Evolutionary conservation across 1,140 invertebrate genomes (phyloP).

Genomic region (Harlomillsia oculata): DNA sequence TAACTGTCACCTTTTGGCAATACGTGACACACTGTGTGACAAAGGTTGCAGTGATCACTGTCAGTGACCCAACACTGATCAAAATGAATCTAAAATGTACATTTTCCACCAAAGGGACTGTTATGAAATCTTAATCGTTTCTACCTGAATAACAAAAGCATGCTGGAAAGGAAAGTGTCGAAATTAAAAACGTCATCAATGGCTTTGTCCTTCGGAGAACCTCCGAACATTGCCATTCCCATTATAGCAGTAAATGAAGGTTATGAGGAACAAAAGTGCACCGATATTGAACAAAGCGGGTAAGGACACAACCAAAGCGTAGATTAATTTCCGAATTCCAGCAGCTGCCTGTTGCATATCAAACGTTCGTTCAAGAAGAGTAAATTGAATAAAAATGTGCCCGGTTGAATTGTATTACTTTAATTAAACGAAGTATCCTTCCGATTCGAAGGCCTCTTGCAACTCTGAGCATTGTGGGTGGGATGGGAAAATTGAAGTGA

Average conservation of each 20-base stretch:
- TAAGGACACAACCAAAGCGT: conserved; percentile 85
- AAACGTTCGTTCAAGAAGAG: neutral
- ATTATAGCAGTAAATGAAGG: conserved; percentile 94
- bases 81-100: neutral
- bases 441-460: conserved; percentile 90
- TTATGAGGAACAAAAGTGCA: conserved; percentile 78
- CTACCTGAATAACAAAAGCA: conserved; percentile 83
- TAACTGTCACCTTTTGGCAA: too few relatives aligned
- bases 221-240: conserved; percentile 87
- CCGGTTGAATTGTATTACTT: too few relatives aligned
- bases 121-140: too few relatives aligned
- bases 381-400: neutral
- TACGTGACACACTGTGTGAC: too few relatives aligned
- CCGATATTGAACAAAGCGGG: conserved; percentile 93
- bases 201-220: conserved; percentile 73
- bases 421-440: conserved; percentile 84
- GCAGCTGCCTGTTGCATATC: conserved; percentile 91
- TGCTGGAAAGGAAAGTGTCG: conserved; percentile 85
- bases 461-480: conserved; percentile 80
- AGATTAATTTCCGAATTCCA: conserved; percentile 86
- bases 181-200: conserved; percentile 85
- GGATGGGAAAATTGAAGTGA: conserved; percentile 80
- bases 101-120: neutral
- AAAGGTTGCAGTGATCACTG: too few relatives aligned
- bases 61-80: too few relatives aligned